These are phyloP conservation scores for Meteorus colon DNA, from an alignment of 2,888 invertebrate genomes.

Conservation along the genomic window DNA sequence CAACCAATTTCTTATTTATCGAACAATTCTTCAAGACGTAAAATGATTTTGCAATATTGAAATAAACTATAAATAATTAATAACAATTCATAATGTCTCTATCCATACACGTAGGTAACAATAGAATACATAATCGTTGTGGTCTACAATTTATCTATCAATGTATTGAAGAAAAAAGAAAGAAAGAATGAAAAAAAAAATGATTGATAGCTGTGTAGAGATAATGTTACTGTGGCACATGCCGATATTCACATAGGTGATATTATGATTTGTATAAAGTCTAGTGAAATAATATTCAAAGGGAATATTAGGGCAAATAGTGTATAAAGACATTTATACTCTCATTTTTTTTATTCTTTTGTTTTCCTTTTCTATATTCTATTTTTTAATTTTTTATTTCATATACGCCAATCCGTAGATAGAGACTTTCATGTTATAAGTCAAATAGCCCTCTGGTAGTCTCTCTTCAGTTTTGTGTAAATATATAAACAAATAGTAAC, in stretches of 20 bases:
- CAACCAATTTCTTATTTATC: neutral
- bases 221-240: conserved; percentile 9
- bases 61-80: conserved; percentile 1
- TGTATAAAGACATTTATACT: conserved; percentile 20
- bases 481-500: neutral
- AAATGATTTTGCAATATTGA: too few species aligned
- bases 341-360: neutral
- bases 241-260: conserved; percentile 20
- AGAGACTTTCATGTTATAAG: neutral
- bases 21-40: too few species aligned
- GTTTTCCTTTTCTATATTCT: neutral
- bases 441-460: neutral
- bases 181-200: neutral
- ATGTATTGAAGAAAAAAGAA: neutral
- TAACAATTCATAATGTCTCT: neutral
- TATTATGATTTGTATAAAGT: neutral
- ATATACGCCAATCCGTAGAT: neutral
- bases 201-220: neutral
- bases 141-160: neutral
- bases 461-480: neutral
- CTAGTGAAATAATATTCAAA: neutral
- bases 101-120: neutral
- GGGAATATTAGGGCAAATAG: neutral
- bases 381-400: neutral
- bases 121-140: neutral